Conservation (phyloP, 2,888 invertebrate species). For the Coelinius sp. region DNA sequence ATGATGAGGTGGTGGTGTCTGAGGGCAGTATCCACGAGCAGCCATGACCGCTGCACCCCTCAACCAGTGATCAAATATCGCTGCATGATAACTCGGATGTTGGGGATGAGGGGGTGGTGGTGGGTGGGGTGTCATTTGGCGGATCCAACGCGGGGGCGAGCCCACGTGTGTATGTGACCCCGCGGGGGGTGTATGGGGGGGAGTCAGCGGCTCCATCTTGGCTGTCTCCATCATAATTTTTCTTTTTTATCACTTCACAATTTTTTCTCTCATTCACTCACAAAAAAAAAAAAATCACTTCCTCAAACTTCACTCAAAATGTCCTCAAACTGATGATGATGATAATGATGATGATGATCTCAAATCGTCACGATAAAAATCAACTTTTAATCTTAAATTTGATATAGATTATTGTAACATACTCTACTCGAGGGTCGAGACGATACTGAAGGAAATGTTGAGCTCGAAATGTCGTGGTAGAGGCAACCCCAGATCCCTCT, state of each 20-base stretch:
- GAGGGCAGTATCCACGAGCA: conserved; percentile 70
- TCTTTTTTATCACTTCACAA: neutral
- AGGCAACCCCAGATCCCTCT: conserved; percentile 45
- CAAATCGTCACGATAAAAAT: neutral
- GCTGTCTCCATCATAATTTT: conserved; percentile 56
- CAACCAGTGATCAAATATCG: conserved; percentile 64
- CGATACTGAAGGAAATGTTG: conserved; percentile 53
- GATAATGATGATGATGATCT: too few relatives aligned
- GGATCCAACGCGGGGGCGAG: conserved; percentile 56
- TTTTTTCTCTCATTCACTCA: neutral
- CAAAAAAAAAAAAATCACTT: neutral
- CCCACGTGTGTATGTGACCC: conserved; percentile 37
- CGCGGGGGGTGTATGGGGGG: conserved; percentile 65
- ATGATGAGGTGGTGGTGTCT: conserved; percentile 63
- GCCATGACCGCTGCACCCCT: conserved; percentile 62
- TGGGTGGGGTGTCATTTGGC: conserved; percentile 49
- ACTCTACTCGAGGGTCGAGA: conserved; percentile 55
- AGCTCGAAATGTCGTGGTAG: conserved; percentile 42
- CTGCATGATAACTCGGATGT: conserved; percentile 57
- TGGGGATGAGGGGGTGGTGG: conserved; percentile 43
- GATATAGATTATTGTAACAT: neutral
- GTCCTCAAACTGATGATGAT: neutral
- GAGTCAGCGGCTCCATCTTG: conserved; percentile 67
- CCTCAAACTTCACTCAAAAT: neutral
- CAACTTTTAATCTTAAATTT: neutral